Base-by-base conservation (phyloP, 2,797 vertebrate species). In the Crocidura indochinensis region DNA sequence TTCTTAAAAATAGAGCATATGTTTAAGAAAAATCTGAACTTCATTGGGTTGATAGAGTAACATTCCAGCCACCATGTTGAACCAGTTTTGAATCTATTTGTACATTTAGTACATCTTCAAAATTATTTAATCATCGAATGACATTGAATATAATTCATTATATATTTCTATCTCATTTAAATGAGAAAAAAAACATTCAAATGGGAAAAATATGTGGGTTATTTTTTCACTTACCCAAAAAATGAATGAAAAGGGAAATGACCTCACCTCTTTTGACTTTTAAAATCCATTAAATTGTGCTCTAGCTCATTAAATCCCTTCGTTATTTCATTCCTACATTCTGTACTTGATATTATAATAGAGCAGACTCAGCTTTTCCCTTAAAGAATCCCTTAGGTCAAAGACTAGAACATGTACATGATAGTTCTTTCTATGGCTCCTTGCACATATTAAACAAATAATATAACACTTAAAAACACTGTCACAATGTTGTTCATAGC, bases 11-110 rank as follows among this genome's bases (percentile, higher is more conserved):
- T 19, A 84, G 24, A 44, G 3, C 7, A 46, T 44, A 8, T 87
- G 51, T 76, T 93, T 38, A 93, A 78, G 69, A 73, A 87, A 0
- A 46, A 91, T n/a, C 0, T 51, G 44, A 91, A 78, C 78, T 90
- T 85, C 22, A 80, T 81, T 65, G 53, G 44, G 64, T 89, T 47
- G 47, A 53, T 68, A 73, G 86, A 92, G 74, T 90, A 77, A 77
- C 11, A 29, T 81, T 86, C 62, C 76, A 74, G n/a, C 4, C 2
- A 72, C 89, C 53, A 17, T 47, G 71, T 15, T 47, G 46, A 69
- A 10, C 6, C 22, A 93, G 93, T 47, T 83, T 87, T 19, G 91
- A 91, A 80, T 65, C 2, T 91, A 6, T 49, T 31, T 73, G 51
- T 46, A 60, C 0, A 67, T 60, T 60, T 15, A 60, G 17, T 60